Evolutionary conservation across 2,113 vertebrate genomes (phyloP), one percentile per base, ranked within the genome.

Genomic region (Aleadryas rufinucha): DNA sequence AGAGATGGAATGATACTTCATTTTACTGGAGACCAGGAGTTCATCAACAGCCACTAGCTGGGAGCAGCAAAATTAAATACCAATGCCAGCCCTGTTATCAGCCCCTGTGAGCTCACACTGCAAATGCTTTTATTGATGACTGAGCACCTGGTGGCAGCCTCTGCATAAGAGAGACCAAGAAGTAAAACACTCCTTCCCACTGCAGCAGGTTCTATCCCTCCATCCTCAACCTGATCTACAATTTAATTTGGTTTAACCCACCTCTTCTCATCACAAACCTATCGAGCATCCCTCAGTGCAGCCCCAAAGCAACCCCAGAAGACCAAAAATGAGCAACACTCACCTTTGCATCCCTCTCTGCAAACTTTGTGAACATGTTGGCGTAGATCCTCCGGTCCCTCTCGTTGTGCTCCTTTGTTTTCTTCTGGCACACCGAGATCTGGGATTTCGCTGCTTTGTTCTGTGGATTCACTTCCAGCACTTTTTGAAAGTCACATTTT

Each of bases 291-390:
- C 76, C 54, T 50, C 80, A 47, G 19, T 0, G 0, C 33, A 47
- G 13, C 28, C 56, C 22, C 27, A 68, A 45, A 47, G 42, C 54
- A 35, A 52, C 22, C 41, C 44, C 11, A 19, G 19, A 3, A 1
- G 59, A 41, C 22, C 65, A 53, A 41, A 60, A 37, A 1, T 2
- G 6, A 28, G 45, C 31, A 18, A 2, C 27, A 89, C 97, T 8
- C 87, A 99, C 99, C 99, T 99, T 99, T 14, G 98, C 98, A 1
- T 99, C 99, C 83, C 96, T 98, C 94, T 99, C 99, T 2, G 99
- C 99, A 71, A 99, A 99, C 96, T 99, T 99, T 72, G 99, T 96
- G 97, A 99, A 99, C 99, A 99, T 99, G 98, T 99, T 99, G 97
- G 99, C 99, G 0, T 99, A 99, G 90, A 98, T 99, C 97, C 87